phyloP scores from a whole-genome alignment of 1,140 invertebrate genomes.

The Magallana angulata region DNA sequence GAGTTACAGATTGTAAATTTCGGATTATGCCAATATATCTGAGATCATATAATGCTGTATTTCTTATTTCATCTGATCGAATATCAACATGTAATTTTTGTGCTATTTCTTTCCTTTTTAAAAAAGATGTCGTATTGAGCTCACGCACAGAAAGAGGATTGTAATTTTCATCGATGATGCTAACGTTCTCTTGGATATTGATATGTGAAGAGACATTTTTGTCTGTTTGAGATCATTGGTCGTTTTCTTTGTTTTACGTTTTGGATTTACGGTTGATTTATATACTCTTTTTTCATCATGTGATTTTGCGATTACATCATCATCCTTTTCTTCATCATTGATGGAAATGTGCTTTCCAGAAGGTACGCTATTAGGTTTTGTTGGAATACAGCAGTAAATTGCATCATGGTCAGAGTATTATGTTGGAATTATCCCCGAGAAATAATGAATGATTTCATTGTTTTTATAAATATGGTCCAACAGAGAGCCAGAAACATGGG shows the following conservation, averaged over 20 bases:
- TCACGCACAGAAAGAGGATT: not conserved
- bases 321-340: too few species aligned
- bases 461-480: not conserved
- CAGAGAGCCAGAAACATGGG: conserved; percentile 1
- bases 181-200: not conserved
- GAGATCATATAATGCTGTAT: not conserved
- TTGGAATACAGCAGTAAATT: conserved; percentile 15
- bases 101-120: not conserved
- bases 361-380: not conserved
- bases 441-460: not conserved
- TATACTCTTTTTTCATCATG: too few species aligned
- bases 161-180: not conserved
- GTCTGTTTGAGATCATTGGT: too few species aligned
- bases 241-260: too few species aligned
- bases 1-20: conserved; percentile 8
- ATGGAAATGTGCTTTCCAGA: too few species aligned
- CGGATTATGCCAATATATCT: not conserved
- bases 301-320: too few species aligned
- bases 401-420: conserved; percentile 6
- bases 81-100: not conserved
- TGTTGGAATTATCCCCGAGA: not conserved
- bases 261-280: too few species aligned
- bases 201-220: too few species aligned
- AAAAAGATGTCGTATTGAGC: not conserved
- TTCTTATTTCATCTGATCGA: not conserved